Evolutionary conservation across 2,888 invertebrate genomes (phyloP), one percentile per base, ranked within the genome.

Genomic region (Panorpa germanica): DNA sequence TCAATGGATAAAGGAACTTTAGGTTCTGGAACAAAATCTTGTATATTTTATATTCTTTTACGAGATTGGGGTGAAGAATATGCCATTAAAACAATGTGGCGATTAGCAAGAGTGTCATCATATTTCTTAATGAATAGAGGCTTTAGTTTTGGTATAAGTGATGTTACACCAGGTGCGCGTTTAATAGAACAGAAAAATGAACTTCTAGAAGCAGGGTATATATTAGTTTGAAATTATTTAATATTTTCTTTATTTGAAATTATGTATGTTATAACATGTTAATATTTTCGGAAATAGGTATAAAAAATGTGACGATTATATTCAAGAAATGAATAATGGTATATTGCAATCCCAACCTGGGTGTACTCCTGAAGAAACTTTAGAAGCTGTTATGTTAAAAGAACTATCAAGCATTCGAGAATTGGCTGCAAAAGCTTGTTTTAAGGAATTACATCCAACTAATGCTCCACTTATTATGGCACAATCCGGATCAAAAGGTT

Each of bases 391-490:
- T 29, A 91, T 98, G 59, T 59, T 96, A 32, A 80, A 75, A 49
- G 90, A 91, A 49, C 59, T 98, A 31, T 95, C 95, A 34, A 83
- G 81, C 34, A 93, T 96, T 55, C 74, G 95, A 56, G 95, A 95
- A 55, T 71, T 85, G 47, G 91, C 93, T 4, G 95, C 95, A n/a
- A 83, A 93, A 52, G 81, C 83, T 1, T 96, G 95, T 49, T 71
- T 91, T 32, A 70, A 76, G 10, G 85, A 86, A 47, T 58, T 93
- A 10, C 81, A 81, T 49, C 74, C 77, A 1, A 82, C 80, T 2
- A 98, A 98, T 48, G 83, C 91, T 38, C 93, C 98, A 0, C 65
- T 98, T 5, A 80, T 86, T 31, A 99, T 99, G 98, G 96, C 98
- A 0, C 67, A 93, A 22, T 91, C 90, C 36, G 98, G 98, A 1